phyloP scores from a whole-genome alignment of 2,888 invertebrate genomes.

The Listrodromus nycthemerus region DNA sequence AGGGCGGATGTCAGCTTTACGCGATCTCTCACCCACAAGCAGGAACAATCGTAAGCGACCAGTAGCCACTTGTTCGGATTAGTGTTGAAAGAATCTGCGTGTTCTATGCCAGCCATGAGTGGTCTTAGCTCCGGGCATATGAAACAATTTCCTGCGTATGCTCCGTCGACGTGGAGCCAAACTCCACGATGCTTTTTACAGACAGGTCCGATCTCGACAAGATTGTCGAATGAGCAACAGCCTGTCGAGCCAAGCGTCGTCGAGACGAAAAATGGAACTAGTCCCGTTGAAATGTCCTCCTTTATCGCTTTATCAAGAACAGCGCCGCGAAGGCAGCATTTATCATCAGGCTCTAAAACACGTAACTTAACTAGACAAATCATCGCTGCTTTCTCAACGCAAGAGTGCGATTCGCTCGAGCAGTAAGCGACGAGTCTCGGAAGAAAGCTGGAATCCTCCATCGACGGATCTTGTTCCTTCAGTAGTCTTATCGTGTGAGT shows the following conservation, averaged over 20 bases:
- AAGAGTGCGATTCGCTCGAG: conserved; percentile 90
- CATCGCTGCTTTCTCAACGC: conserved; percentile 92
- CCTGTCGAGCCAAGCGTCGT: conserved; percentile 94
- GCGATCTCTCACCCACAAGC: conserved; percentile 92
- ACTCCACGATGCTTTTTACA: conserved; percentile 87
- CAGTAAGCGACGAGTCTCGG: conserved; percentile 92
- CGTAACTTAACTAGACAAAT: conserved; percentile 90
- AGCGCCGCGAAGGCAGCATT: conserved; percentile 88
- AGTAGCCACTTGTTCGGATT: conserved; percentile 96
- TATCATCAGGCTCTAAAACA: conserved; percentile 90
- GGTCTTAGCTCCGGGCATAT: conserved; percentile 93
- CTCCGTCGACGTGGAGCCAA: conserved; percentile 96
- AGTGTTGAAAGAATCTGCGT: conserved; percentile 94
- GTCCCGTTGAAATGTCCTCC: conserved; percentile 90
- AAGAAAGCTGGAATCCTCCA: conserved; percentile 89
- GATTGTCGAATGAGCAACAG: conserved; percentile 93
- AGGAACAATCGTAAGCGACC: conserved; percentile 94
- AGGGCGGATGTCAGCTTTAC: conserved; percentile 92
- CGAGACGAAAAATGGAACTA: conserved; percentile 93
- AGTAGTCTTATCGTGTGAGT: conserved; percentile 89
- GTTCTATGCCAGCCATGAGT: conserved; percentile 88
- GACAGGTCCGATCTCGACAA: conserved; percentile 91
- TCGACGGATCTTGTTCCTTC: conserved; percentile 86
- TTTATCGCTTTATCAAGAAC: conserved; percentile 88
- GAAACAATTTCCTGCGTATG: conserved; percentile 94